Conservation (phyloP, 2,113 vertebrate species). For the Oxygymnocypris stewartii region DNA sequence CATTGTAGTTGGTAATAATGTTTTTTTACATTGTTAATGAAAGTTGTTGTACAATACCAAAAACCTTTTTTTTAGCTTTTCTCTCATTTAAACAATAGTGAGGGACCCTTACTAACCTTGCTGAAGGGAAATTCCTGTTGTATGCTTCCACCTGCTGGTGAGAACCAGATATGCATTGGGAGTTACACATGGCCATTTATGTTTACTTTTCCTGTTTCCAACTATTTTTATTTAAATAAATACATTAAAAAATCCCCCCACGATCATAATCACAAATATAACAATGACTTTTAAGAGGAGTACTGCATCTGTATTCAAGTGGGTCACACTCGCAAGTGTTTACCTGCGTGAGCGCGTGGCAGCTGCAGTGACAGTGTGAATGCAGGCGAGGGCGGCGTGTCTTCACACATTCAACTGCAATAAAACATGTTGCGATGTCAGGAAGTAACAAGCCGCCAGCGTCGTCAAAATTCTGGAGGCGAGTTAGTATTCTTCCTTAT, state of each 20-base stretch:
- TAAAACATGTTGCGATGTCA: constrained; percentile 18
- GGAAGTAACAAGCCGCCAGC: constrained; percentile 17
- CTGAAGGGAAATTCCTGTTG: background rate
- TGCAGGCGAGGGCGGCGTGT: constrained; percentile 33
- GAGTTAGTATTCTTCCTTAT: background rate
- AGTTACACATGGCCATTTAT: background rate
- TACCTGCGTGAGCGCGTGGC: background rate
- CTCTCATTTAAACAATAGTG: background rate
- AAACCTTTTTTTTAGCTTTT: background rate
- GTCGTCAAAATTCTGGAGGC: background rate
- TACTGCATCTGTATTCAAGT: background rate
- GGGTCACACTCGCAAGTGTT: background rate
- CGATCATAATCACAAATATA: background rate
- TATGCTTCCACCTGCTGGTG: constrained; percentile 8
- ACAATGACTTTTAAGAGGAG: background rate
- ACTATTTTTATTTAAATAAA: background rate
- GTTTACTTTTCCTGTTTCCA: background rate
- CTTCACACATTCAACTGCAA: background rate
- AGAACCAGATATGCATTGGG: background rate
- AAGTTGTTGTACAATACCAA: background rate
- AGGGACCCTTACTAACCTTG: too few species aligned
- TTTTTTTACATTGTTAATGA: background rate
- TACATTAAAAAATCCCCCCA: background rate
- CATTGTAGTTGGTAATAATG: background rate
- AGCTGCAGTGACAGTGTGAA: constrained; percentile 2